phyloP scores from a whole-genome alignment of 2,797 vertebrate species.

The Chrysocyon brachyurus region DNA sequence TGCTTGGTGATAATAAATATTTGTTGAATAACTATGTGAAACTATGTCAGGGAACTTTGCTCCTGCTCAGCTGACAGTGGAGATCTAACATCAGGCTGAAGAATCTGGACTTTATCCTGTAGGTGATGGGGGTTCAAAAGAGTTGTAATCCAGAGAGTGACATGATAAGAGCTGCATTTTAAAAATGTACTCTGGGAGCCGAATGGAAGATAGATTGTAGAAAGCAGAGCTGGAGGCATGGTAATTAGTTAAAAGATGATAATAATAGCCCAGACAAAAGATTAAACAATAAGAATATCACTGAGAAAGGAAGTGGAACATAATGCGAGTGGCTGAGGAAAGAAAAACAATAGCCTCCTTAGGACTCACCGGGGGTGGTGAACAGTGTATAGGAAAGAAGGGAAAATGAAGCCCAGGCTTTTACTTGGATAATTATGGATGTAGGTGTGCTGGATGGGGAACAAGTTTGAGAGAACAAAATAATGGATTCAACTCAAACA shows the following conservation, averaged over 20 bases:
- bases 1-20: conserved; percentile 57
- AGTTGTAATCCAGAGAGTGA: not conserved
- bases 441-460: not conserved
- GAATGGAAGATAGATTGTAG: conserved; percentile 7
- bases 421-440: not conserved
- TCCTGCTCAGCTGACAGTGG: conserved; percentile 28
- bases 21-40: conserved; percentile 64
- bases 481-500: not conserved
- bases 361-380: not conserved
- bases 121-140: conserved; percentile 30
- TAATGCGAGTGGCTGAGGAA: not conserved
- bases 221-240: conserved; percentile 6
- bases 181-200: not conserved
- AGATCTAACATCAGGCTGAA: not conserved
- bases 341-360: not conserved
- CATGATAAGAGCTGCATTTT: not conserved
- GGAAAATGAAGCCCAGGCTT: not conserved
- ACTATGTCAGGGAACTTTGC: conserved; percentile 42
- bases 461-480: not conserved
- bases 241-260: not conserved
- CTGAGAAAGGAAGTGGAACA: not conserved
- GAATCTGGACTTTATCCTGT: conserved; percentile 62
- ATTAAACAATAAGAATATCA: not conserved
- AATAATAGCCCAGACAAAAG: not conserved
- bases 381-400: not conserved